Base-by-base conservation (phyloP, 2,888 invertebrate genomes). In the Andrena chrysosceles region DNA sequence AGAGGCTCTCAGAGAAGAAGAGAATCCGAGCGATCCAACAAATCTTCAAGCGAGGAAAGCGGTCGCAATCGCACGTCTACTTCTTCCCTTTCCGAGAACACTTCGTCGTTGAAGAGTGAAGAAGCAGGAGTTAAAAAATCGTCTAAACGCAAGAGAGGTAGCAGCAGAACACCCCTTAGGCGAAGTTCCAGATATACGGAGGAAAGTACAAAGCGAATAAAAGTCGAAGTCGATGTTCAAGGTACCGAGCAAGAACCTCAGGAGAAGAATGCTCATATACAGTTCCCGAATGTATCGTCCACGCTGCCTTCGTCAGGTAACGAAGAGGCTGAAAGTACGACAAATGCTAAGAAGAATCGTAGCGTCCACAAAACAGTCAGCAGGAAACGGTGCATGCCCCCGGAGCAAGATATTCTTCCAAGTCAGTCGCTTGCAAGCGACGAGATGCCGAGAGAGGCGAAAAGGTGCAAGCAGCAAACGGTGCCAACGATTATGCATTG, bases 401-500 rank as follows among this genome's bases (percentile, higher is more conserved):
- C 31, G 0, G 69, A 59, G 7, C 16, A 10, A 8, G 66, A 80
- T 10, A 2, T 29, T 64, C 3, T 26, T 0, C 1, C 31, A 62
- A 42, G 20, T 5, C 63, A 54, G 8, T 35, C 16, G 16, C 10
- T 20, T 4, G 13, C 33, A 3, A 52, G 16, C 13, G 7, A 35
- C 16, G 80, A 87, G 20, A 20, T 23, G 0, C 1, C 7, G 2
- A 48, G 35, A 31, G 16, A 20, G 2, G 13, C 49, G 5, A 79
- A 60, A 23, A 78, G 75, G 35, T 59, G 77, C 16, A 85, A 76
- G 23, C 72, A 69, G 8, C 42, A 70, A 26, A 63, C 76, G 2
- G 29, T 71, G 59, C 89, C 86, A 3, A 87, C 92, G 77, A 92
- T 93, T 89, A 90, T 66, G 84, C 89, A 83, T 7, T 94, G 94